Evolutionary conservation across 2,888 invertebrate genomes (phyloP).

Genomic region (Chaetogeoica ovagalla): DNA sequence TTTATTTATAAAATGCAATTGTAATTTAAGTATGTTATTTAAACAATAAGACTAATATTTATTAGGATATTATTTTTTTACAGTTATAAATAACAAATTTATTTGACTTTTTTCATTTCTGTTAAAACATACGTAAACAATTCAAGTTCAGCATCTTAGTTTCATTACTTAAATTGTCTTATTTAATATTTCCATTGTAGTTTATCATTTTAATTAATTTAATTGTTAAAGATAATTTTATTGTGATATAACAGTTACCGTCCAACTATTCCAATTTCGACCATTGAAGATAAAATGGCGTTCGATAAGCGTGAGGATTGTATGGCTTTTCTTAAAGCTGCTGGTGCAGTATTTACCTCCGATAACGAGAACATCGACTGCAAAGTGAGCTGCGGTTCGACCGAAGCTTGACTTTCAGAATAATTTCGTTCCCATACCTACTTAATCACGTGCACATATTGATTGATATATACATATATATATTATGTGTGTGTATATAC

Average conservation of each 20-base stretch:
- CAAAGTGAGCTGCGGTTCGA: conserved; percentile 74
- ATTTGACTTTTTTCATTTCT: neutral
- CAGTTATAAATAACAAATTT: neutral
- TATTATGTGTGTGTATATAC: neutral
- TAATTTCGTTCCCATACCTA: conserved; percentile 45
- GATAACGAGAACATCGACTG: conserved; percentile 82
- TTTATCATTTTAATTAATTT: conserved; percentile 28
- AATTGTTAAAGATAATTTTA: conserved; percentile 51
- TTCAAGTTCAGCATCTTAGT: neutral
- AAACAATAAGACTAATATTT: neutral
- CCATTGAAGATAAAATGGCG: conserved; percentile 84
- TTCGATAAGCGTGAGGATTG: conserved; percentile 83
- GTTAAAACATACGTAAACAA: conserved; percentile 1
- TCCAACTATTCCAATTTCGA: conserved; percentile 83
- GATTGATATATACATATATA: neutral
- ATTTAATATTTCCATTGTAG: conserved; percentile 39
- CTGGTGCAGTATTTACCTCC: conserved; percentile 71
- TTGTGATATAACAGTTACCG: conserved; percentile 78
- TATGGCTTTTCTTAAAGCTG: conserved; percentile 83
- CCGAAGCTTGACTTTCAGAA: conserved; percentile 57
- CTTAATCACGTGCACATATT: conserved; percentile 20
- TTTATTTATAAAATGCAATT: neutral
- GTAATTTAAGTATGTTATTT: neutral
- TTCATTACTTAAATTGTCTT: neutral
- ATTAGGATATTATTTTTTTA: neutral